Evolutionary conservation across 2,888 invertebrate genomes (phyloP).

Genomic region (Holacanthella duospinosa): DNA sequence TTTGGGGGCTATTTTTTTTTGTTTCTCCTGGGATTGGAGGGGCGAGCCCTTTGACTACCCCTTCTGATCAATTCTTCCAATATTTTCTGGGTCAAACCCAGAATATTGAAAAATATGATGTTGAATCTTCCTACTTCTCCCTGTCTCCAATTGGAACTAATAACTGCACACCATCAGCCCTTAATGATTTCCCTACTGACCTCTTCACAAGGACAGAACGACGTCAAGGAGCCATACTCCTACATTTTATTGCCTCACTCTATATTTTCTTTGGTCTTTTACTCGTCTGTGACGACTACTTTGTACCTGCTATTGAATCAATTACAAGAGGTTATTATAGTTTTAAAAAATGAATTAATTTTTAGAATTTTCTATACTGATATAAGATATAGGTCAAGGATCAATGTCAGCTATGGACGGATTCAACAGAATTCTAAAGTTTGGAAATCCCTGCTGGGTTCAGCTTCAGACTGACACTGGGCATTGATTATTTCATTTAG

Average conservation of each 20-base stretch:
- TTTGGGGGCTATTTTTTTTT: background rate
- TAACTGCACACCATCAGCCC: constrained; percentile 36
- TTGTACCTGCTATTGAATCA: constrained; percentile 53
- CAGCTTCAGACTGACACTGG: no score
- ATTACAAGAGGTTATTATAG: background rate
- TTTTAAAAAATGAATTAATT: background rate
- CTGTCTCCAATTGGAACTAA: background rate
- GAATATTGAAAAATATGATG: constrained; percentile 1
- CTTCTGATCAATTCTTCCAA: no score
- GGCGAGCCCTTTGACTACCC: no score
- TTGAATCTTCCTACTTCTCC: background rate
- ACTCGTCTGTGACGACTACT: constrained; percentile 57
- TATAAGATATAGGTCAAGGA: no score
- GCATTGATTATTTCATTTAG: no score
- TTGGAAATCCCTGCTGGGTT: no score
- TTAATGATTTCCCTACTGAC: constrained; percentile 53
- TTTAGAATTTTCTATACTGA: no score
- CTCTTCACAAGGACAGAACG: constrained; percentile 49
- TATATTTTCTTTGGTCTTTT: constrained; percentile 55
- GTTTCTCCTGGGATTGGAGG: no score
- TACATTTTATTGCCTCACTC: constrained; percentile 51
- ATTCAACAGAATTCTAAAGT: no score
- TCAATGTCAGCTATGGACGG: no score
- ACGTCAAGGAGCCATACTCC: constrained; percentile 49
- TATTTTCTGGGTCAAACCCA: background rate